phyloP scores from a whole-genome alignment of 1,140 invertebrate genomes.

The Sinella curviseta region DNA sequence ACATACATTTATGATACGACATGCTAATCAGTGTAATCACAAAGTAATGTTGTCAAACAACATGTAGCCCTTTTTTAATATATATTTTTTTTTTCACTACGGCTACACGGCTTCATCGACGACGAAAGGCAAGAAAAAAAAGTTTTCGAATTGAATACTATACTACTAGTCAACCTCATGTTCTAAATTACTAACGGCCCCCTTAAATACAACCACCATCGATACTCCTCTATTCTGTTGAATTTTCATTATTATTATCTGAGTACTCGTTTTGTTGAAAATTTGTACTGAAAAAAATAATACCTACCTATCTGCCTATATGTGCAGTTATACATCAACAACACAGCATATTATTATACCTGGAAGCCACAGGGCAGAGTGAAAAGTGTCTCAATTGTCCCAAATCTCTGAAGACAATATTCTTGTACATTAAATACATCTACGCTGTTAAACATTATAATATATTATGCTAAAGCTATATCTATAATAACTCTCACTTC shows the following conservation, averaged over 20 bases:
- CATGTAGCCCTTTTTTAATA: neutral
- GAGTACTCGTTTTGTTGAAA: too few species aligned
- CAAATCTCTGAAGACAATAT: constrained; percentile 22
- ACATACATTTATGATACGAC: neutral
- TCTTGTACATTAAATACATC: neutral
- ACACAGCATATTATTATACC: too few species aligned
- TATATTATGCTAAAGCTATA: neutral
- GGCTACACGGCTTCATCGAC: too few species aligned
- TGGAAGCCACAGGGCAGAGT: constrained; percentile 11
- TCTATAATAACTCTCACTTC: neutral
- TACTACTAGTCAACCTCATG: constrained; percentile 3
- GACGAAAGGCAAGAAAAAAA: neutral
- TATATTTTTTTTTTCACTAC: too few species aligned
- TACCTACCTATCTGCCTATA: neutral
- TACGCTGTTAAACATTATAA: neutral
- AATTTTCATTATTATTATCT: too few species aligned
- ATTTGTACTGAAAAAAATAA: neutral
- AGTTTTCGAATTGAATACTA: neutral
- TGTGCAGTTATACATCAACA: neutral
- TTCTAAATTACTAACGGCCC: constrained; percentile 12
- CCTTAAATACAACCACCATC: too few species aligned
- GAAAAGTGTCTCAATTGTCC: constrained; percentile 21
- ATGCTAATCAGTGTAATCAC: constrained; percentile 19
- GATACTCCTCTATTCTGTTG: neutral
- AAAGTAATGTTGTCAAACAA: constrained; percentile 12